These are phyloP conservation scores for Danio rerio DNA, from an alignment of 2,113 vertebrate genomes.

Conservation along the genomic window DNA sequence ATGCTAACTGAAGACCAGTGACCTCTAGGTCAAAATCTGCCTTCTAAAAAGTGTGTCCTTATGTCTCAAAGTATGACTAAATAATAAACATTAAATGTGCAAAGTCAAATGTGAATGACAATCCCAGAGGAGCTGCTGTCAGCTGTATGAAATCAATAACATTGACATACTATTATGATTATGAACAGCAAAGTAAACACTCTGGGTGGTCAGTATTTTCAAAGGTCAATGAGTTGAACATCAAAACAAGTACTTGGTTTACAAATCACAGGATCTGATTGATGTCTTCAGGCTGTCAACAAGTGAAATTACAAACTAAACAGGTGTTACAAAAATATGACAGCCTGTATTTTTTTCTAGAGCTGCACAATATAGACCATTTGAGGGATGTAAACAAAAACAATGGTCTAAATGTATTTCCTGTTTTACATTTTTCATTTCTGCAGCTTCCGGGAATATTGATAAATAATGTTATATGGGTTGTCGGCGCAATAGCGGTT, in stretches of 20 bases:
- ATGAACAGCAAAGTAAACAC: neutral
- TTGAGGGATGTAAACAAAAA: too few species aligned
- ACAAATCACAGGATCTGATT: neutral
- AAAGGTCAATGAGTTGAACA: neutral
- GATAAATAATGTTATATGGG: too few species aligned
- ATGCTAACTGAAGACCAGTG: neutral
- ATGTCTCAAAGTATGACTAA: neutral
- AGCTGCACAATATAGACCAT: too few species aligned
- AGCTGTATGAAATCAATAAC: neutral
- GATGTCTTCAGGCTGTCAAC: neutral
- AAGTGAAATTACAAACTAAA: constrained; percentile 6
- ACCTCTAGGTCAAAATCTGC: neutral
- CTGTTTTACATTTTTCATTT: too few species aligned
- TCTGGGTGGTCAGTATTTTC: neutral
- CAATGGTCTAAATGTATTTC: too few species aligned
- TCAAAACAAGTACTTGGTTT: neutral
- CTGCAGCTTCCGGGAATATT: too few species aligned
- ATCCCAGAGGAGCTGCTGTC: neutral
- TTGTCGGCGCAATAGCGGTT: too few species aligned
- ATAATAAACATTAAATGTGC: neutral
- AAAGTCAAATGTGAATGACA: neutral
- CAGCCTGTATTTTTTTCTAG: neutral
- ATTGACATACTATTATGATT: neutral
- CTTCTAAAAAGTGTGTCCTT: neutral
- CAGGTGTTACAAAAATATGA: constrained; percentile 1